Evolutionary conservation across 1,140 invertebrate species (phyloP), one percentile per base, ranked within the genome.

Genomic region (Subanguina moxae): DNA sequence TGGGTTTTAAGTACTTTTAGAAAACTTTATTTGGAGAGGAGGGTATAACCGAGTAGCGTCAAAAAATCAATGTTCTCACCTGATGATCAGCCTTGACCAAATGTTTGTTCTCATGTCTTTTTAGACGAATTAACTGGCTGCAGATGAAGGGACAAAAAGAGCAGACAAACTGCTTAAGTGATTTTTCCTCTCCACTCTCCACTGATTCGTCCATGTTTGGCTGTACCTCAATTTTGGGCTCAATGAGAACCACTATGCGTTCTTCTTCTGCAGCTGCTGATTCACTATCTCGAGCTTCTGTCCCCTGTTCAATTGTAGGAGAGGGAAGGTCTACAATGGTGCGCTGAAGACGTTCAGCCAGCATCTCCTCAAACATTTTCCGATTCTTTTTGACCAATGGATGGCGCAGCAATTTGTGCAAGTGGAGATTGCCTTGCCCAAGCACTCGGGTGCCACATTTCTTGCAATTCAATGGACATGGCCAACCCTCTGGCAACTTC

Each of bases 81-180:
- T 66, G 28, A 65, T 71, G 69, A 3, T 70, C 69, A 1, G 69
- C 58, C 13, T 71, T 71, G 61, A 71, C 19, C 32, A 70, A 23
- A 52, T 71, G 68, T 19, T 71, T 71, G 43, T 71, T 71, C 32
- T 70, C 67, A 64, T 71, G 67, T 52, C 61, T 32, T 19, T 63
- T 46, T 27, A 71, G 46, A 15, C 67, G 69, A 19, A 70, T 17
- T 21, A 70, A 42, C 30, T 71, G 69, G 25, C 62, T 57, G 5
- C 48, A 25, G 27, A n/a, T 52, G 21, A 65, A 71, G 8, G 69
- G 69, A 19, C 69, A 71, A 23, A 30, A 45, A 0, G 11, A n/a
- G 45, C 68, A 70, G 7, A 42, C 46, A 48, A 38, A 71, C 28
- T 48, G 30, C 7, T 62, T 30, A 27, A 45, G 19, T 1, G 32